A percentile compares a stretch with the other conserved stretches of the same genome.
phyloP scores from a whole-genome alignment of 2,113 vertebrate genomes.

The Hippocampus barbouri region DNA sequence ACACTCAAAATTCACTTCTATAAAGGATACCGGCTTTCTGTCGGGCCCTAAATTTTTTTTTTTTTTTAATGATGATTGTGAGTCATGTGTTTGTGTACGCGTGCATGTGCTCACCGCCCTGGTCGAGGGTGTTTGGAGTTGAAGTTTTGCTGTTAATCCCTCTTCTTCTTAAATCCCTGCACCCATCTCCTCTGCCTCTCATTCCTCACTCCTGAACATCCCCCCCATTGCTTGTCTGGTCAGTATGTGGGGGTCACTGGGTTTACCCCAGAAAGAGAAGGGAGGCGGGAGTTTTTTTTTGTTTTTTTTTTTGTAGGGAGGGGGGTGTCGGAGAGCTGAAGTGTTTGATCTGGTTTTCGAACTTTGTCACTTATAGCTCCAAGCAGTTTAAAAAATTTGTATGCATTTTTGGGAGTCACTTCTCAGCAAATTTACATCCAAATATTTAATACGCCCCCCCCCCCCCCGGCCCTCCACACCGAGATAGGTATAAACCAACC shows the following conservation, averaged over 20 bases:
- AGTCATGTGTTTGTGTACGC: conserved; percentile 9
- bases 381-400: no score
- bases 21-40: no score
- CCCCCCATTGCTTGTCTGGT: background rate
- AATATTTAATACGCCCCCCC: no score
- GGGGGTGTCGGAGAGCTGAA: background rate
- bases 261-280: conserved; percentile 34
- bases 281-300: background rate
- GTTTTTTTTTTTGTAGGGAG: background rate
- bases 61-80: background rate
- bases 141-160: conserved; percentile 26
- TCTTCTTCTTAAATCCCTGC: conserved; percentile 5
- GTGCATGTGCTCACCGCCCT: background rate
- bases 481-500: no score
- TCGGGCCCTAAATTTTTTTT: background rate
- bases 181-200: background rate
- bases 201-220: background rate
- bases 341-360: background rate
- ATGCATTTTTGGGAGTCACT: no score
- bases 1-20: no score
- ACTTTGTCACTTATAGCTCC: no score
- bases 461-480: no score
- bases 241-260: conserved; percentile 54
- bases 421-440: no score
- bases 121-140: background rate